These are phyloP conservation scores for Ctenodactylus gundi DNA, from an alignment of 2,113 vertebrate genomes.

Conservation along the genomic window DNA sequence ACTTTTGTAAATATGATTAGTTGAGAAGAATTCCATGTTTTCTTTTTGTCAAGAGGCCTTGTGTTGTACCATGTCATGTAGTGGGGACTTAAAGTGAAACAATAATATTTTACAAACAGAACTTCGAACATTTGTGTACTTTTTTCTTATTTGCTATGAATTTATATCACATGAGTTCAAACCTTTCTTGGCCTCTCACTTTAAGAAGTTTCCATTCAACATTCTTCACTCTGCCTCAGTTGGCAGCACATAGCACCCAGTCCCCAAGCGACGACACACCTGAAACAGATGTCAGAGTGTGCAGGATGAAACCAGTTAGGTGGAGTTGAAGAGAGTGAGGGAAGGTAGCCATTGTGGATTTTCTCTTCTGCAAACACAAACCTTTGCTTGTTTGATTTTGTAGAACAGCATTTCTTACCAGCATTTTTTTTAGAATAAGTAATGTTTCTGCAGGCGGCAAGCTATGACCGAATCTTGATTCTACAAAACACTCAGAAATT, in stretches of 20 bases:
- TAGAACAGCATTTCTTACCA: neutral
- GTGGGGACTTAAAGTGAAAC: neutral
- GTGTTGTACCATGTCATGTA: neutral
- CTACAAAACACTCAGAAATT: neutral
- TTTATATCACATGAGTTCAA: neutral
- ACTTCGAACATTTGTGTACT: neutral
- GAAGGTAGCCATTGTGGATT: neutral
- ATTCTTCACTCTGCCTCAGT: neutral
- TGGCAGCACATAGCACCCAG: too few relatives aligned
- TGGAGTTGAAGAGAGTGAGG: neutral
- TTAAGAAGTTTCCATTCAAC: neutral
- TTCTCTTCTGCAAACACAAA: neutral
- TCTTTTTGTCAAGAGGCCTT: neutral
- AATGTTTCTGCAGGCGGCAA: neutral
- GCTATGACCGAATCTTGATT: neutral
- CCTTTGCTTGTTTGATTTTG: neutral
- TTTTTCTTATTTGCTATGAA: neutral
- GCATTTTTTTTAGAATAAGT: neutral
- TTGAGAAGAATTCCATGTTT: neutral
- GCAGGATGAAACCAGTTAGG: neutral
- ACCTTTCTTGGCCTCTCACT: neutral
- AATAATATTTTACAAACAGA: neutral
- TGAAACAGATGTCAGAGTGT: neutral
- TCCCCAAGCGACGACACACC: neutral
- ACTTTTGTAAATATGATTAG: neutral